phyloP scores from a whole-genome alignment of 2,888 invertebrate species.

The Doris montereyensis region DNA sequence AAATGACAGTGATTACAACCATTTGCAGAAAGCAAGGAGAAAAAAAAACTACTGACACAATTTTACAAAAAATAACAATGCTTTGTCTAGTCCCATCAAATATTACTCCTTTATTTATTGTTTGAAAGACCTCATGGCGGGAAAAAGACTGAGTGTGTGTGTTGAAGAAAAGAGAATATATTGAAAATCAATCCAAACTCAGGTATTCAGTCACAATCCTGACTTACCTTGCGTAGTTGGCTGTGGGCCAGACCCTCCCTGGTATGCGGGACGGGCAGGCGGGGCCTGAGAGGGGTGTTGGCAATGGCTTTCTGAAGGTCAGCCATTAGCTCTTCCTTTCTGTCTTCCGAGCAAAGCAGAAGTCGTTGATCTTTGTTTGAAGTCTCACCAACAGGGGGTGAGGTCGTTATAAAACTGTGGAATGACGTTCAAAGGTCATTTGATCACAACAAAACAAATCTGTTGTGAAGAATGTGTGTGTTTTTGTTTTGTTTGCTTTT shows the following conservation, averaged over 20 bases:
- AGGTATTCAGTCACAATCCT: conserved; percentile 15
- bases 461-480: no score
- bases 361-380: conserved; percentile 98
- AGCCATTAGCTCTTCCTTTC: conserved; percentile 98
- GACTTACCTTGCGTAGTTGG: background rate
- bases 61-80: no score
- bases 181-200: background rate
- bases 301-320: conserved; percentile 89
- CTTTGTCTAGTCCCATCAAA: no score
- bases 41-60: no score
- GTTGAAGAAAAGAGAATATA: no score
- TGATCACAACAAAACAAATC: no score
- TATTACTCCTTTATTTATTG: no score
- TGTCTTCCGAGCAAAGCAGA: conserved; percentile 98
- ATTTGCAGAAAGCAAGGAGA: no score
- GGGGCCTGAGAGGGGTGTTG: conserved; percentile 67
- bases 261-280: conserved; percentile 69
- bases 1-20: no score
- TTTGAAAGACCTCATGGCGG: no score
- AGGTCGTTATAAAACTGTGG: conserved; percentile 77
- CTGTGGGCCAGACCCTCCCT: conserved; percentile 49
- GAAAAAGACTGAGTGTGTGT: no score
- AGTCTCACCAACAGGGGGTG: conserved; percentile 89
- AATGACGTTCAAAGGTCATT: no score
- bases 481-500: background rate